Base-by-base conservation (phyloP, 53 echinoderm and acorn worm genomes). In the Patiria pectinifera region DNA sequence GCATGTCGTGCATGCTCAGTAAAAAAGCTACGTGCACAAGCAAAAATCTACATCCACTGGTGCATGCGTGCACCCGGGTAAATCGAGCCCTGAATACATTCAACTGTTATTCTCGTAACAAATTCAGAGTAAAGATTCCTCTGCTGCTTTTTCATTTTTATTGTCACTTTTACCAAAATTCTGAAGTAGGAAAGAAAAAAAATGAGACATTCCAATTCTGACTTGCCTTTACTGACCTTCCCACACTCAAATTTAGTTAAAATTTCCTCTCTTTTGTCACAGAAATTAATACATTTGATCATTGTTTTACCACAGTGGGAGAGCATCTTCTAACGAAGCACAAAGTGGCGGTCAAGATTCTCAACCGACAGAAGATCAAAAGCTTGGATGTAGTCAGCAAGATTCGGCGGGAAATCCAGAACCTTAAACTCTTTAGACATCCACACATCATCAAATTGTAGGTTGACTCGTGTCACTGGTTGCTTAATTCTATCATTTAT, bases 401-500 rank as follows among this genome's bases (percentile, higher is more conserved):
- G 92, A 99, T 99, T 48, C 82, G 91, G 62, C 83, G 99, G 61
- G 99, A 99, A 89, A 99, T 99, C 77, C 99, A 99, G 84, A 99
- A 99, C 82, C 92, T 99, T 93, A 99, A 99, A 89, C 92, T 99
- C 26, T 99, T 99, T 80, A 92, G 99, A 62, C 99, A 99, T 87
- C 99, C 99, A 45, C 99, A 99, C 81, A 99, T 99, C 81, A 97
- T 99, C 75, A 99, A 99, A 94, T 86, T 99, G 99, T 99, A 96
- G 95, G 99, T 79, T 46, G 47, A 35, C 35, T 35, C 35, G 35
- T 35, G 35, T 35, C 35, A 35, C 35, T 35, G 35, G 35, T 35
- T 35, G 35, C 35, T 35, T n/a, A n/a, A n/a, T n/a, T n/a, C n/a
- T n/a, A n/a, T n/a, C n/a, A n/a, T n/a, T n/a, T n/a, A n/a, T n/a